These are phyloP conservation scores for Sebastes iracundus DNA, from an alignment of 2,797 vertebrate genomes.

Conservation along the genomic window DNA sequence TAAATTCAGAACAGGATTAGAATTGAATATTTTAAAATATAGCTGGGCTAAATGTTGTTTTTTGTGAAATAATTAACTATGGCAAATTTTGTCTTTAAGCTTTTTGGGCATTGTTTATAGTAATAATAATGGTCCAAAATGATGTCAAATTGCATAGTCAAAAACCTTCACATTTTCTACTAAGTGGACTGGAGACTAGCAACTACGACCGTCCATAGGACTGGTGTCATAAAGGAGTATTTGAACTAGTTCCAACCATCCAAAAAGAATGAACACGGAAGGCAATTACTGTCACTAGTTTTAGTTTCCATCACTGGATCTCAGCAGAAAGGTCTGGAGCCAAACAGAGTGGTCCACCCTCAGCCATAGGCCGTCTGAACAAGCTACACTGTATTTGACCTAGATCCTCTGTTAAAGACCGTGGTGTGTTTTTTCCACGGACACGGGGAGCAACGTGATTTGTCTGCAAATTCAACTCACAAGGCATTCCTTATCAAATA, in stretches of 20 bases:
- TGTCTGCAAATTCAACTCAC: conserved; percentile 67
- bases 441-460: conserved; percentile 56
- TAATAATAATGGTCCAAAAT: too few relatives aligned
- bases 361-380: neutral
- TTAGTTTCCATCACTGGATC: neutral
- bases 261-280: neutral
- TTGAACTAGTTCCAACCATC: neutral
- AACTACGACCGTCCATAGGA: neutral
- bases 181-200: neutral
- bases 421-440: neutral
- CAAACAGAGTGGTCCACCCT: neutral
- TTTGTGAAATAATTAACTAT: too few relatives aligned
- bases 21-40: too few relatives aligned
- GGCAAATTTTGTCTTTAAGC: too few relatives aligned
- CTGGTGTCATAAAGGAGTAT: neutral
- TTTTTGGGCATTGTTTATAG: too few relatives aligned
- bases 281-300: neutral
- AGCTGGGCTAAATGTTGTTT: too few relatives aligned
- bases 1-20: too few relatives aligned
- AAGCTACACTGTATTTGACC: conserved; percentile 52
- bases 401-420: conserved; percentile 38
- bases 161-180: neutral
- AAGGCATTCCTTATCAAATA: conserved; percentile 70
- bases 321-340: neutral
- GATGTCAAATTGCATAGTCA: neutral